Conservation (phyloP, 2,888 invertebrate species). For the Mactromeris polynyma region DNA sequence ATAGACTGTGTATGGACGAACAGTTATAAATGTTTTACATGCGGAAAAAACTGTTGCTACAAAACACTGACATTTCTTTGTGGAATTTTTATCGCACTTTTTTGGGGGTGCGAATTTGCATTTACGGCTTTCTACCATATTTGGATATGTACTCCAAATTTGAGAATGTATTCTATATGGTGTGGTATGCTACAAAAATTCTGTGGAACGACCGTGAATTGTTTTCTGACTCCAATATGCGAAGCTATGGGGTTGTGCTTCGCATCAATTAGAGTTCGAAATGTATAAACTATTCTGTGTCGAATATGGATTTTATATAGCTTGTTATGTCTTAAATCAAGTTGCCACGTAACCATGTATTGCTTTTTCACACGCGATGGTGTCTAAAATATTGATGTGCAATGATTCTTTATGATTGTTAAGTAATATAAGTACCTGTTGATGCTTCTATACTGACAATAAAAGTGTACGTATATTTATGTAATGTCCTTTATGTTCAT, state of each 20-base stretch:
- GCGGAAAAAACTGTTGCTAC: constrained; percentile 91
- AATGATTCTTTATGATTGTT: background rate
- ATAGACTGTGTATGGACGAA: constrained; percentile 92
- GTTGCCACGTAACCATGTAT: too few relatives aligned
- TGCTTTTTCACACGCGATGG: background rate
- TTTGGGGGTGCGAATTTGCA: constrained; percentile 87
- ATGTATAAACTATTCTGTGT: constrained; percentile 35
- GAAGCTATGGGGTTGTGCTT: constrained; percentile 86
- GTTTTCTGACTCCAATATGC: constrained; percentile 90
- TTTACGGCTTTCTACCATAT: constrained; percentile 90
- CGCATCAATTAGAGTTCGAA: constrained; percentile 78
- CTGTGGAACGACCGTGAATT: constrained; percentile 89
- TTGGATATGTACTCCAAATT: constrained; percentile 91
- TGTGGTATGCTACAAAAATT: constrained; percentile 77
- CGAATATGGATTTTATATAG: too few relatives aligned
- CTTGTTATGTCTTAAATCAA: too few relatives aligned
- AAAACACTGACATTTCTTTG: constrained; percentile 90
- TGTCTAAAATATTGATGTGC: background rate
- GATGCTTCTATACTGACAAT: background rate
- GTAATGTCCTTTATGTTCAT: too few relatives aligned
- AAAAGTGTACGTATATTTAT: background rate
- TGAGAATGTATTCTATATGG: constrained; percentile 91
- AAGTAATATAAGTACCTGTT: background rate
- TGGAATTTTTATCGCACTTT: constrained; percentile 91
- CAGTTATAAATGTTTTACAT: constrained; percentile 90